Percentiles rank a stretch among this genome's conserved stretches.
Evolutionary conservation across 2,888 invertebrate genomes (phyloP).

Genomic region (Crocallis elinguaria): DNA sequence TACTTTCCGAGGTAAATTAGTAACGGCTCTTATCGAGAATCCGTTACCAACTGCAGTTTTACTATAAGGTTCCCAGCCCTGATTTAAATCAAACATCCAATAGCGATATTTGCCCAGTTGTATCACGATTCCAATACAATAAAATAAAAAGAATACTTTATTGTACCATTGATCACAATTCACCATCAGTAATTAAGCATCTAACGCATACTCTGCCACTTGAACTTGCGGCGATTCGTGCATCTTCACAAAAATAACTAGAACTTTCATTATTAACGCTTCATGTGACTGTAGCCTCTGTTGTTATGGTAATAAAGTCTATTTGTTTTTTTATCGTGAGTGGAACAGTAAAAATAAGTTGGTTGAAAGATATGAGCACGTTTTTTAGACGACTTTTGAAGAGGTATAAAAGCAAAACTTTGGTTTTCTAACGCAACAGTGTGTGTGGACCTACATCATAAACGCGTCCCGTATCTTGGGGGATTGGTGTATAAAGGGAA

Average conservation of each 20-base stretch:
- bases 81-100: slow-evolving; percentile 12
- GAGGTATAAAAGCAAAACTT: slow-evolving; percentile 74
- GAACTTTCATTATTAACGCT: background rate
- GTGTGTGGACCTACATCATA: slow-evolving; percentile 58
- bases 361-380: slow-evolving; percentile 59
- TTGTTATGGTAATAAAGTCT: slow-evolving; percentile 14
- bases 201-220: slow-evolving; percentile 31
- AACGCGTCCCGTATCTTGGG: slow-evolving; percentile 46
- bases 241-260: slow-evolving; percentile 51
- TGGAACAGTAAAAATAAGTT: slow-evolving; percentile 41
- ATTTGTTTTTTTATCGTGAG: background rate
- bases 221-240: slow-evolving; percentile 62
- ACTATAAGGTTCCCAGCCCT: background rate
- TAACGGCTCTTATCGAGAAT: too few species aligned
- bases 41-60: too few species aligned
- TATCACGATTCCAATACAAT: slow-evolving; percentile 31
- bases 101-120: slow-evolving; percentile 13
- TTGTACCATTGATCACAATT: slow-evolving; percentile 33
- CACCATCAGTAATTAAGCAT: slow-evolving; percentile 33
- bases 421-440: slow-evolving; percentile 59
- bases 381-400: slow-evolving; percentile 73
- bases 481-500: slow-evolving; percentile 42
- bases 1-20: too few species aligned
- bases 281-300: slow-evolving; percentile 36
- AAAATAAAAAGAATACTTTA: slow-evolving; percentile 24